Base-by-base conservation (phyloP, 2,888 invertebrate species). In the Lasioglossum villosulum region DNA sequence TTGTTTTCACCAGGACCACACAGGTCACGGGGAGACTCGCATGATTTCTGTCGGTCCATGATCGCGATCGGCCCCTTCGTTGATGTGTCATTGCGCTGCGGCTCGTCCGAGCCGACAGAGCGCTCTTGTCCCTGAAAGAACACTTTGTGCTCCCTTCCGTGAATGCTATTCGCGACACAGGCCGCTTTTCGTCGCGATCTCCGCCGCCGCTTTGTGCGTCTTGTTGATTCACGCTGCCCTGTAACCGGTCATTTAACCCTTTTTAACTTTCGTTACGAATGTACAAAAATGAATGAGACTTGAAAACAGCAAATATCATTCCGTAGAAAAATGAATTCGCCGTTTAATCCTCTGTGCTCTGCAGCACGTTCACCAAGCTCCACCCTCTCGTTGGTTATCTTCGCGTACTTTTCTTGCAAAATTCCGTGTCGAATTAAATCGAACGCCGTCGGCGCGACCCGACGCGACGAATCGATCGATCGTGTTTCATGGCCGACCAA, bases 91-190 rank as follows among this genome's bases (percentile, higher is more conserved):
- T 87, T 78, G 70, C 70, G 68, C 45, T 73, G 77, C 63, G 75
- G 82, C 52, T 66, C 76, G 74, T 42, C 27, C 59, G n/a, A 39
- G 12, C 52, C 75, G 45, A 80, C 86, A 84, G 84, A 81, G 84
- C 34, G 70, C 68, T 84, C 85, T 78, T 66, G 75, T 37, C 73
- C 81, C 70, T 90, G 85, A 90, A 90, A 89, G 88, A 80, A 79
- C 82, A 86, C 90, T 84, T 87, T 90, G 90, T 90, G 37, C 84
- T 78, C 83, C 66, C 84, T 89, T 83, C 82, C 80, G 79, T 73
- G 84, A 88, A 87, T 75, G 79, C 72, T 81, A 82, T 89, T 86
- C 80, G 72, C 75, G 78, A 59, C 73, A 59, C 74, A 45, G 72
- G 23, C 73, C 34, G 81, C 48, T 72, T 80, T 75, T 81, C 78